phyloP scores from a whole-genome alignment of 2,113 vertebrate genomes.

The Sigmodon hispidus region DNA sequence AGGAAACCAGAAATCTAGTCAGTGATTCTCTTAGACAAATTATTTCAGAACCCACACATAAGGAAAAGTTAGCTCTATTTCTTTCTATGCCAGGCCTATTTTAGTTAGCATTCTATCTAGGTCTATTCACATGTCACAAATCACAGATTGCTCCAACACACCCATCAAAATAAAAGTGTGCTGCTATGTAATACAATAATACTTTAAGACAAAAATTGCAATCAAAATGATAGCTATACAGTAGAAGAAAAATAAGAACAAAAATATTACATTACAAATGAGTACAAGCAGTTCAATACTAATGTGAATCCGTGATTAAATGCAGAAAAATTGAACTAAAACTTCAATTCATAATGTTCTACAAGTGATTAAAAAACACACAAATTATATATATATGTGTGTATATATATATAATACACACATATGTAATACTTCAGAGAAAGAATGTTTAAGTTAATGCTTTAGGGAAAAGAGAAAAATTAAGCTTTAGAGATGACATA shows the following conservation, averaged over 20 bases:
- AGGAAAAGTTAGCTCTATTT: neutral
- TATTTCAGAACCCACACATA: neutral
- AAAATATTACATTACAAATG: neutral
- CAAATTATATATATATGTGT: neutral
- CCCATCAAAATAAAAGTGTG: neutral
- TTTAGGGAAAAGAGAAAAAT: neutral
- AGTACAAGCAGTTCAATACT: neutral
- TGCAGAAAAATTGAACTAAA: neutral
- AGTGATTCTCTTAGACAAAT: neutral
- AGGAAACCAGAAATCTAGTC: neutral
- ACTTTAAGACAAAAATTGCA: neutral
- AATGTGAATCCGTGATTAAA: neutral
- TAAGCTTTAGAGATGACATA: neutral
- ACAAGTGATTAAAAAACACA: neutral
- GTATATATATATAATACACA: neutral
- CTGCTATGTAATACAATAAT: neutral
- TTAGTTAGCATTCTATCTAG: neutral
- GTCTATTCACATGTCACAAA: neutral
- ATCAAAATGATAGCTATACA: neutral
- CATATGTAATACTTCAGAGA: neutral
- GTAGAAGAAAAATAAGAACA: neutral
- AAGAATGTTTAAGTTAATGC: neutral
- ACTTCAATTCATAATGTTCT: neutral
- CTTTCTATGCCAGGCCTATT: neutral
- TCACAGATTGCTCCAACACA: neutral